A percentile compares a stretch with the other conserved stretches of the same genome.
Conservation (phyloP, 2,113 vertebrate species). For the Podiceps cristatus region DNA sequence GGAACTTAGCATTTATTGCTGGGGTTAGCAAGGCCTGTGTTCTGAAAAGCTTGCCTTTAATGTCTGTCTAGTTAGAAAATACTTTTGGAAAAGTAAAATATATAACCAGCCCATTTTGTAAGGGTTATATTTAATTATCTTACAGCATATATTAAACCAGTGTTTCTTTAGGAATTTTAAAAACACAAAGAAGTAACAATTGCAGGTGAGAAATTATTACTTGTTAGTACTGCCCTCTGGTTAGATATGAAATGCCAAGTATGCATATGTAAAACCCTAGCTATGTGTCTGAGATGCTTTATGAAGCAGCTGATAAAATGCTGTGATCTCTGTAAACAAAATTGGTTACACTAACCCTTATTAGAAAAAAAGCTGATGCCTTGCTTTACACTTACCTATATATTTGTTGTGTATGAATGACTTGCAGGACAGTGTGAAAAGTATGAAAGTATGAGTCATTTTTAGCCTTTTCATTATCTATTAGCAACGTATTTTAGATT, state of each 20-base stretch:
- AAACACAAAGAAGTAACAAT: background rate
- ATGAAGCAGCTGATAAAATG: background rate
- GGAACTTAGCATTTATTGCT: background rate
- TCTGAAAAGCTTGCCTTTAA: background rate
- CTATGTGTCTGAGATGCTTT: background rate
- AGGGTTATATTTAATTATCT: background rate
- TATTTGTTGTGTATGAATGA: background rate
- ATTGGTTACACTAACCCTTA: background rate
- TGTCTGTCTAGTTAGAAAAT: background rate
- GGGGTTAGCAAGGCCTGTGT: background rate
- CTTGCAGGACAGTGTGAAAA: background rate
- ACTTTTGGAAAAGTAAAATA: background rate
- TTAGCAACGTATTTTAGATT: background rate
- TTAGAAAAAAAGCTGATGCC: background rate
- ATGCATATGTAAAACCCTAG: background rate
- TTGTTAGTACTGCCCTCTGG: background rate
- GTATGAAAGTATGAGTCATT: no score
- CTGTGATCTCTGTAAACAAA: background rate
- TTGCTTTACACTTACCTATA: background rate
- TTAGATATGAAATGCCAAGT: background rate
- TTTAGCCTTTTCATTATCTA: background rate
- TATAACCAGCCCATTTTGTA: background rate
- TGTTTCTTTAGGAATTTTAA: background rate
- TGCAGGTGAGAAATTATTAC: background rate
- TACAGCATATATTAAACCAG: background rate